Conservation (phyloP, 1,140 invertebrate genomes). For the Tetramorium parvispinum region DNA sequence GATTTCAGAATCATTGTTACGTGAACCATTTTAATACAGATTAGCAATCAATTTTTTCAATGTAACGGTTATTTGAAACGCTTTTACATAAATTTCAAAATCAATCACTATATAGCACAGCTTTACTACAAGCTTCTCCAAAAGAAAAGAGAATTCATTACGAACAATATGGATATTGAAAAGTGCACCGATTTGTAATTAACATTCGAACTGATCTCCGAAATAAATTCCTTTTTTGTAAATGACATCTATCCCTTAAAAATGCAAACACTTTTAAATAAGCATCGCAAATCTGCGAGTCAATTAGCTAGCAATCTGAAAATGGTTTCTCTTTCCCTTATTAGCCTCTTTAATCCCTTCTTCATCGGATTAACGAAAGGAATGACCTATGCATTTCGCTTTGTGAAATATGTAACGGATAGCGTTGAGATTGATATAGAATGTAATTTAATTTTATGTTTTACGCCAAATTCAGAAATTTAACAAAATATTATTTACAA, state of each 20-base stretch:
- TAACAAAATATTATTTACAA: neutral
- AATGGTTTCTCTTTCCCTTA: conserved; percentile 29
- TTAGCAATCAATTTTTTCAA: neutral
- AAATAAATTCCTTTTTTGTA: neutral
- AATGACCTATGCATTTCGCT: neutral
- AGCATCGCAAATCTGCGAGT: neutral
- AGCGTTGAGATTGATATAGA: neutral
- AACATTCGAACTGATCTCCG: neutral
- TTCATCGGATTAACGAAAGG: neutral
- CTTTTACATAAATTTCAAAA: neutral
- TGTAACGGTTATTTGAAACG: neutral
- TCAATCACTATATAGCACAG: neutral
- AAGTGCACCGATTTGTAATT: conserved; percentile 51
- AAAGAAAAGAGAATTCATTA: conserved; percentile 34
- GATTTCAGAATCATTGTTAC: neutral
- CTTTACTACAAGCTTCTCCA: neutral
- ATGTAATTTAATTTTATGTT: neutral
- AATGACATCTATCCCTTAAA: conserved; percentile 37
- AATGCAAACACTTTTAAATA: conserved; percentile 60
- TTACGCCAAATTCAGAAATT: neutral
- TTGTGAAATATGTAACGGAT: neutral
- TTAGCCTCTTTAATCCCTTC: neutral
- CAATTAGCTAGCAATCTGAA: conserved; percentile 8
- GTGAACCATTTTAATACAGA: neutral
- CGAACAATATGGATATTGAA: neutral